Percentiles rank a stretch among this genome's conserved stretches.
Evolutionary conservation across 2,113 vertebrate genomes (phyloP).

Genomic region (Tenebrosternarchus preto): DNA sequence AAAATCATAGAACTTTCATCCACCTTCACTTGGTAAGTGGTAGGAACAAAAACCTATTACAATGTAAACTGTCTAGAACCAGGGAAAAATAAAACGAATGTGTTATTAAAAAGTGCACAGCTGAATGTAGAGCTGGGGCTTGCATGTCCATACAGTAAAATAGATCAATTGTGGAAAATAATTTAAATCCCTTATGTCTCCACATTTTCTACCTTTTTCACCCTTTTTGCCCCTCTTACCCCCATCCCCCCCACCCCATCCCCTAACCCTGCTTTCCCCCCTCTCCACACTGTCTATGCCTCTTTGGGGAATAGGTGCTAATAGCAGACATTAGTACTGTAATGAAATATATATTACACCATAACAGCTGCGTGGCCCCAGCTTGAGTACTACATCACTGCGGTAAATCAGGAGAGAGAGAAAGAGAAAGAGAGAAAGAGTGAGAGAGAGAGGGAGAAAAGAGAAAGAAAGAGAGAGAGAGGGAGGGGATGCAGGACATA

Average conservation of each 20-base stretch:
- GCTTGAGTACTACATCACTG: conserved; percentile 75
- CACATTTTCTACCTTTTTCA: conserved; percentile 12
- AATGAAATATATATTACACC: conserved; percentile 86
- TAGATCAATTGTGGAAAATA: conserved; percentile 20
- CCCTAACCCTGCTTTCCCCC: no score
- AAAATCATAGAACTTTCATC: not conserved
- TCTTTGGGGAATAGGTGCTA: conserved; percentile 78
- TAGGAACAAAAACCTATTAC: not conserved
- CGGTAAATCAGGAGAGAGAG: conserved; percentile 80
- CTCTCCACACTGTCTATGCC: conserved; percentile 38
- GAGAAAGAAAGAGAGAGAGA: not conserved
- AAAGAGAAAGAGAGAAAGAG: conserved; percentile 8
- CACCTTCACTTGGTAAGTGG: not conserved
- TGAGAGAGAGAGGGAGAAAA: conserved; percentile 8
- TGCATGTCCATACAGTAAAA: not conserved
- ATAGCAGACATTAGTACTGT: conserved; percentile 82
- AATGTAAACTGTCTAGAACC: not conserved
- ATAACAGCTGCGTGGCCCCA: conserved; percentile 72
- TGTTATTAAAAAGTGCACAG: conserved; percentile 15
- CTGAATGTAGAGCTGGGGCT: not conserved
- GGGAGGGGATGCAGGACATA: conserved; percentile 39
- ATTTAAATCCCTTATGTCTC: conserved; percentile 14
- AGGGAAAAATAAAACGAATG: not conserved
- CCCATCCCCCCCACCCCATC: no score
- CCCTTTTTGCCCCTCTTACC: conserved; percentile 17